These are phyloP conservation scores for Lutjanus erythropterus DNA, from an alignment of 2,113 vertebrate genomes.

Conservation along the genomic window DNA sequence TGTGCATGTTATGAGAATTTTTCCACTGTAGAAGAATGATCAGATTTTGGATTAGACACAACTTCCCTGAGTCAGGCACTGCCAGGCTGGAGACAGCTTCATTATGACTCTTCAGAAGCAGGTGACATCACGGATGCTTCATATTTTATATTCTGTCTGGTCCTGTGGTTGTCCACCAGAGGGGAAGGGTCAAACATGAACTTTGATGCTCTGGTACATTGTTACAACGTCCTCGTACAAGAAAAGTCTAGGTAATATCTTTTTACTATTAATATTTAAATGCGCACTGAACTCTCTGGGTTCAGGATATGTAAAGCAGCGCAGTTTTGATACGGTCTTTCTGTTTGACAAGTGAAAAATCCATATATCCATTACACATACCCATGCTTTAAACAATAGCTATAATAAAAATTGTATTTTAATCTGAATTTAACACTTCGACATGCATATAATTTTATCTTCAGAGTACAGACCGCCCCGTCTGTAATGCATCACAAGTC, in stretches of 20 bases:
- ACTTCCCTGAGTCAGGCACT: no score
- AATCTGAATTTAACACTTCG: conserved; percentile 33
- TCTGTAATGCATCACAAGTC: conserved; percentile 15
- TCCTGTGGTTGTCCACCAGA: no score
- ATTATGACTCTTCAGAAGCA: no score
- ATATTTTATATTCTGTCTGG: no score
- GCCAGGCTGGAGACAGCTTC: no score
- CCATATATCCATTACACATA: not conserved
- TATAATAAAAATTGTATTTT: conserved; percentile 21
- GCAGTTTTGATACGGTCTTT: not conserved
- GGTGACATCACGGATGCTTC: no score
- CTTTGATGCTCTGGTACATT: not conserved
- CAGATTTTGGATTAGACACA: no score
- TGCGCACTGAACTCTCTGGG: not conserved
- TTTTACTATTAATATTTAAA: conserved; percentile 11
- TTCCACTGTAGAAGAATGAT: no score
- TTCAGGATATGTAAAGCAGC: not conserved
- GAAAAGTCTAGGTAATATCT: not conserved
- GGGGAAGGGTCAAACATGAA: no score
- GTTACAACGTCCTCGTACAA: no score
- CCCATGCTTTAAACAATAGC: not conserved
- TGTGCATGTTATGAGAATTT: no score
- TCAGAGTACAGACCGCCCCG: not conserved
- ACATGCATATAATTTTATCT: conserved; percentile 36
- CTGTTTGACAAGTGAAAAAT: conserved; percentile 4